A percentile compares a stretch with the other conserved stretches of the same genome.
phyloP scores from a whole-genome alignment of 1,140 invertebrate genomes.

The Pachypeltis micranthus region DNA sequence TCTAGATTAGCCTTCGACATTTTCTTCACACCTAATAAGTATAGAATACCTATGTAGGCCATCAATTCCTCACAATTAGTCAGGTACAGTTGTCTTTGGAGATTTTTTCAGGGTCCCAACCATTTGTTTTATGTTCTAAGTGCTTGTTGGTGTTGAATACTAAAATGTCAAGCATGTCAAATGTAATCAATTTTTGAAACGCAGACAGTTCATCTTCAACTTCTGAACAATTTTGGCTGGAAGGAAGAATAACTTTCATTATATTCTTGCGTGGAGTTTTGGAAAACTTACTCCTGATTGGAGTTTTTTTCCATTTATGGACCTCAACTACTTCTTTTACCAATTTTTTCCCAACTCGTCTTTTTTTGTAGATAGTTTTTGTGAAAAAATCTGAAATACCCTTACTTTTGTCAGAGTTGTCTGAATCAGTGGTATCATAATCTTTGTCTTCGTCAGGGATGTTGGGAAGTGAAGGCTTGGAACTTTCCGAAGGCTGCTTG shows the following conservation, averaged over 20 bases:
- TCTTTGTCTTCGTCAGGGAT: not conserved
- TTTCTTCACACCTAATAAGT: constrained; percentile 2
- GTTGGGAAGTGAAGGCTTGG: not conserved
- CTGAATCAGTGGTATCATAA: not conserved
- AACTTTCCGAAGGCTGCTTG: not conserved
- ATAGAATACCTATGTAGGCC: constrained; percentile 8
- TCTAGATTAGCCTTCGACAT: not conserved
- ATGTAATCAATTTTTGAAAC: not conserved
- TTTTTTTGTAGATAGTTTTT: not conserved
- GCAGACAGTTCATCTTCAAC: constrained; percentile 12
- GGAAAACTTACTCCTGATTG: constrained; percentile 10
- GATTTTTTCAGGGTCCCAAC: not conserved
- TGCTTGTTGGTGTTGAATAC: constrained; percentile 4
- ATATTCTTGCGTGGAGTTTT: constrained; percentile 11
- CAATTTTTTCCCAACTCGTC: not conserved
- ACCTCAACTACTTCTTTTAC: not conserved
- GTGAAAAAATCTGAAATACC: not conserved
- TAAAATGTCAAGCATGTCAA: constrained; percentile 2
- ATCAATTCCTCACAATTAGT: constrained; percentile 9
- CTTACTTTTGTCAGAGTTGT: not conserved
- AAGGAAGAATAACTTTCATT: constrained; percentile 8
- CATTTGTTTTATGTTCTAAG: not conserved
- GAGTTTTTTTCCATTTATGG: constrained; percentile 13
- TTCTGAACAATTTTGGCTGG: constrained; percentile 1
- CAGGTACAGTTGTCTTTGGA: not conserved